Evolutionary conservation across 2,113 vertebrate species (phyloP), one percentile per base, ranked within the genome.

Genomic region (Vulpes ferrilata): DNA sequence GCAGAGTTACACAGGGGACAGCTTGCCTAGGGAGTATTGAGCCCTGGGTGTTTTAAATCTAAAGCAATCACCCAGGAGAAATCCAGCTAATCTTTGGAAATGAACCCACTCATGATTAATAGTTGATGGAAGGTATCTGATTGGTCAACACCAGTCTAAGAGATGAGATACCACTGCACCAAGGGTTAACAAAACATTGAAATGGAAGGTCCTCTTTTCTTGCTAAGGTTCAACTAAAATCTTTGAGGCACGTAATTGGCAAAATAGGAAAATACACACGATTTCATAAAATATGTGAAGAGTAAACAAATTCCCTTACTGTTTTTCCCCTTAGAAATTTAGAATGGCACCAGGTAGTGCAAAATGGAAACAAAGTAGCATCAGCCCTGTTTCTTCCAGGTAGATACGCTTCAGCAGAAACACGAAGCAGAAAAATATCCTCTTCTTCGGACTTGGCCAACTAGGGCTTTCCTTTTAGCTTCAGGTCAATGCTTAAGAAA

Each of bases 401-500:
- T 67, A 60, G 82, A 51, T 17, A 5, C 22, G 35, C 81, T 65
- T 96, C 59, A 86, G 53, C 57, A 79, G 88, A 97, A 92, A 0
- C 90, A 81, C 17, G 71, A 95, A 96, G 96, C 96, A 94, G 17
- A 85, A 16, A 95, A 97, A 0, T 11, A 32, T 96, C 97, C 92
- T 98, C 95, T 96, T 98, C 83, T 17, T 84, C 91, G 91, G 95
- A 74, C 38, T 15, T 3, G 62, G 92, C 79, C 60, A 93, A 9
- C 0, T 85, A 98, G 0, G 92, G 25, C 82, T 98, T 98, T 97
- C 98, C 98, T 97, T 99, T 98, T 97, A 98, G 92, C 55, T 98
- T 98, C 98, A 98, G 98, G 96, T 99, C 98, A 74, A 98, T 97
- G 23, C 99, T 99, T 96, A 65, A 69, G 55, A 9, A 6, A n/a